phyloP scores from a whole-genome alignment of 92 coral and sea anemone species.

The Actinostola sp. region DNA sequence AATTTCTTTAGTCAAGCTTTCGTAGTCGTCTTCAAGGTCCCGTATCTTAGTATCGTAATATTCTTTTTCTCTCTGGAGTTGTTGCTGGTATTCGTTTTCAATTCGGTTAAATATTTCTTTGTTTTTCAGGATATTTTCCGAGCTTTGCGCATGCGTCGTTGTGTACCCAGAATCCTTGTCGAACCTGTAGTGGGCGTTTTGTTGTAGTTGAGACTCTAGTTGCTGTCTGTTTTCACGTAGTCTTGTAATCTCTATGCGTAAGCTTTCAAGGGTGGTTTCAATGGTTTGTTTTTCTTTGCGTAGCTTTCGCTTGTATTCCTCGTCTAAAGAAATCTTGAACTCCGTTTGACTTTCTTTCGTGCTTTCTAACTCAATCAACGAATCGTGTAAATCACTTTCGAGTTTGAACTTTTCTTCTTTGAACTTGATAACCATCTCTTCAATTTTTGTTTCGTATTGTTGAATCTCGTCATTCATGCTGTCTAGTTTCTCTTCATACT shows the following conservation, averaged over 20 bases:
- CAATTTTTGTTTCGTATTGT: constrained; percentile 52
- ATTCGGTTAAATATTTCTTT: constrained; percentile 52
- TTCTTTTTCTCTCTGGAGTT: constrained; percentile 67
- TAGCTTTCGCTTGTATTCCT: constrained; percentile 69
- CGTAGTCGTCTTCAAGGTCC: constrained; percentile 61
- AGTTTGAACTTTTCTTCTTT: constrained; percentile 75
- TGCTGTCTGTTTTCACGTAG: constrained; percentile 83
- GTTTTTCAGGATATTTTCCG: constrained; percentile 21
- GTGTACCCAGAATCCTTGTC: constrained; percentile 27
- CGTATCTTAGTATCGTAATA: constrained; percentile 53
- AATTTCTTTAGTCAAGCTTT: constrained; percentile 62
- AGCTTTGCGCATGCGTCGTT: constrained; percentile 15
- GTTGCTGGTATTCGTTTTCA: constrained; percentile 69
- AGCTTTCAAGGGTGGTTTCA: constrained; percentile 72
- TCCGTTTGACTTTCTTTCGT: constrained; percentile 57
- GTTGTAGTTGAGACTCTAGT: constrained; percentile 78
- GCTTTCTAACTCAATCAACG: constrained; percentile 54
- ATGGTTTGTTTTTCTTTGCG: constrained; percentile 83
- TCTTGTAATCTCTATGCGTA: constrained; percentile 80
- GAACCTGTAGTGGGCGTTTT: constrained; percentile 18
- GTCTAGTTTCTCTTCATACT: constrained; percentile 59
- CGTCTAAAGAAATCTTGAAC: constrained; percentile 51
- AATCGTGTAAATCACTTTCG: constrained; percentile 58
- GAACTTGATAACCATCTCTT: constrained; percentile 68
- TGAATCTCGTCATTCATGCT: constrained; percentile 58